Evolutionary conservation across 2,113 vertebrate species (phyloP), one percentile per base, ranked within the genome.

Genomic region (Gobiocypris rarus): DNA sequence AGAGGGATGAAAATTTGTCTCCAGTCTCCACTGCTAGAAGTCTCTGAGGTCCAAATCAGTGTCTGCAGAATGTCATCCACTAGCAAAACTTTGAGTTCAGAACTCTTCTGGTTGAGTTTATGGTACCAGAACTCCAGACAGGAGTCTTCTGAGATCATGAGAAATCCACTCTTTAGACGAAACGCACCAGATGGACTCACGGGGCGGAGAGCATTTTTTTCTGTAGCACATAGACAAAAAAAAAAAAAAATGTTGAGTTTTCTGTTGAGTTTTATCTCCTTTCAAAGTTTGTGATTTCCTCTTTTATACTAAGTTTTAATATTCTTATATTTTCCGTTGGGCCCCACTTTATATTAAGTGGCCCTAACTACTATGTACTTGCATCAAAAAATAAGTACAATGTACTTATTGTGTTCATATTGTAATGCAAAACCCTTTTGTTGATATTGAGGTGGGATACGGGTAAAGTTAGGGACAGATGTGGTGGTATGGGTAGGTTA

Each of bases 81-180:
- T 26, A 96, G 59, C 31, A 95, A 65, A 79, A 91, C 91, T 59
- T 85, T 90, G 24, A 96, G 89, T 69, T 94, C 91, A 82, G 91
- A 87, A 67, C 45, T 90, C 28, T 89, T 91, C 87, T 76, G 84
- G 14, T 87, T 92, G 31, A 92, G 93, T 87, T 92, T 91, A 67
- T 94, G 93, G 82, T 95, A 96, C 96, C 95, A 96, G 89, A 97
- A 96, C 86, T 97, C 95, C 54, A 97, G 90, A 89, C 96, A 97
- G 81, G 93, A 92, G n/a, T 92, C 71, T 0, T 89, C 92, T 75
- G 91, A 87, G 56, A 93, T 83, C 1, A 58, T 19, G 43, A 92
- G 85, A 14, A 87, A 56, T 22, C 86, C 87, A 56, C 95, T 97
- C 43, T 94, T 93, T 38, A 94, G 89, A 1, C 89, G 90, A 73